Conservation (phyloP, 1,140 invertebrate genomes). For the Eupristina koningsbergeri region DNA sequence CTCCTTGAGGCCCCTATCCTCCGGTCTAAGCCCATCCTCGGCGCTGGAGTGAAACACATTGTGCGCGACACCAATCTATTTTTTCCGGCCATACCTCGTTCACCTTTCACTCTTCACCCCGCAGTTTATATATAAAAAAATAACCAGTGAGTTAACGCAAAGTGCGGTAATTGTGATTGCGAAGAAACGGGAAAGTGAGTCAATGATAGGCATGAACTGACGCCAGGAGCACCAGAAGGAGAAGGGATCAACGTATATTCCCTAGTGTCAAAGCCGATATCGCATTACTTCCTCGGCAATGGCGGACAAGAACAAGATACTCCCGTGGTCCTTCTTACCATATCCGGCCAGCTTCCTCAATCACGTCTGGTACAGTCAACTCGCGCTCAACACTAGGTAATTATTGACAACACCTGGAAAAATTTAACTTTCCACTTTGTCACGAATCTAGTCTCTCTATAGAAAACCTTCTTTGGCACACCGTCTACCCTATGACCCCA, state of each 20-base stretch:
- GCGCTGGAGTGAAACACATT: too few relatives aligned
- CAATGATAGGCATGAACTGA: not conserved
- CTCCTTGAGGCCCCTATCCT: not conserved
- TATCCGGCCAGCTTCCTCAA: slow-evolving; percentile 68
- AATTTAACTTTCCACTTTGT: too few relatives aligned
- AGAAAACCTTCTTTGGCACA: too few relatives aligned
- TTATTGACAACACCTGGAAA: not conserved
- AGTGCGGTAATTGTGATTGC: too few relatives aligned
- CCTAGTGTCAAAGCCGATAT: not conserved
- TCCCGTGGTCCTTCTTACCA: slow-evolving; percentile 68
- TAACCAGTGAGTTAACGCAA: too few relatives aligned
- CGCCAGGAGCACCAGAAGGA: not conserved
- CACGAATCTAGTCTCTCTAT: too few relatives aligned
- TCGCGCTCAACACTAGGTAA: slow-evolving; percentile 70
- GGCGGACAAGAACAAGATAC: slow-evolving; percentile 70
- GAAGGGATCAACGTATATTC: not conserved
- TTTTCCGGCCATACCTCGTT: not conserved
- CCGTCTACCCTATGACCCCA: too few relatives aligned
- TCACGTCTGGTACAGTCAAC: slow-evolving; percentile 70
- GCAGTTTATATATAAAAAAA: too few relatives aligned
- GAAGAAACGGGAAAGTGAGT: not conserved
- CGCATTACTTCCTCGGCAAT: slow-evolving; percentile 54
- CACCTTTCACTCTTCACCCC: not conserved
- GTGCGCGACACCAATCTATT: not conserved
- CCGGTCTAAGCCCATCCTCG: not conserved